Evolutionary conservation across 2,113 vertebrate species (phyloP).

Genomic region (Pterophyllum scalare): DNA sequence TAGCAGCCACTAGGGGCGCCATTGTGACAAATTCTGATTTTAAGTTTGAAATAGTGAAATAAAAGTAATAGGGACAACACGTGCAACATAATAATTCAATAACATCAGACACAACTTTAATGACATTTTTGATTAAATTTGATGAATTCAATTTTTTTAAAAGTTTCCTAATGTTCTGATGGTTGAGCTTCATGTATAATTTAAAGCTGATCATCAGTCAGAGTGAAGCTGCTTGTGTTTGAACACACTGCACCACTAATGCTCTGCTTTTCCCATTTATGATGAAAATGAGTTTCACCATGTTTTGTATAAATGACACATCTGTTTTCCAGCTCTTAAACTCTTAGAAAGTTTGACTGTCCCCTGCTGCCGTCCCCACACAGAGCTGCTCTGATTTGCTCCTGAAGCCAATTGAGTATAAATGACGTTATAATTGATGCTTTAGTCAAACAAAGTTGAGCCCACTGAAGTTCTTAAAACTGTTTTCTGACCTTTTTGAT

Average conservation of each 20-base stretch:
- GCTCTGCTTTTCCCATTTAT: background rate
- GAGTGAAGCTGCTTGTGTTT: background rate
- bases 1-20: no score
- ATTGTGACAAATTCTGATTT: background rate
- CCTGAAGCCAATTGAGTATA: slow-evolving; percentile 11
- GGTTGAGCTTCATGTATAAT: background rate
- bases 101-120: background rate
- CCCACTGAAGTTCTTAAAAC: slow-evolving; percentile 12
- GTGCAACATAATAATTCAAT: background rate
- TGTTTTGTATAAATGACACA: background rate
- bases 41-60: background rate
- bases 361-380: background rate
- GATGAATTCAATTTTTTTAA: background rate
- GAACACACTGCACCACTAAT: background rate
- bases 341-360: slow-evolving; percentile 9
- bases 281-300: background rate
- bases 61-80: no score
- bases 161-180: background rate
- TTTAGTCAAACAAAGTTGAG: slow-evolving; percentile 36
- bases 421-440: slow-evolving; percentile 52
- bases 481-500: slow-evolving; percentile 44
- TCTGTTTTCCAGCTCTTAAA: slow-evolving; percentile 17
- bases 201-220: background rate
- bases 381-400: background rate
- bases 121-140: background rate